These are phyloP conservation scores for Polyommatus icarus DNA, from an alignment of 2,888 invertebrate genomes.

Conservation along the genomic window DNA sequence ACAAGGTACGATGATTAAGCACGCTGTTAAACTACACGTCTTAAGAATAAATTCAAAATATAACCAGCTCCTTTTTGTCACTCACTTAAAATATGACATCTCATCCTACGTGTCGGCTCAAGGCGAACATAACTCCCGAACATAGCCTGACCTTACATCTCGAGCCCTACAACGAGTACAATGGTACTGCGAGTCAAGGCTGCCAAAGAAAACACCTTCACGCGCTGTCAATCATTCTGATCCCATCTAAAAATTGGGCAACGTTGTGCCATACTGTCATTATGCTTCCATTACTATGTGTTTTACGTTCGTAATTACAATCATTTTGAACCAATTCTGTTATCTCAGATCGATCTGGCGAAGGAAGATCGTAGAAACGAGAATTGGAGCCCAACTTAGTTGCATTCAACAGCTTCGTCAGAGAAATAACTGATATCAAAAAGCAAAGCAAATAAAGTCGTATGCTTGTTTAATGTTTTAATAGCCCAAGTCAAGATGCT, in stretches of 20 bases:
- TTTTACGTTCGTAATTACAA: background rate
- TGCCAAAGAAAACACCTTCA: constrained; percentile 42
- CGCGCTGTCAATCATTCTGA: constrained; percentile 41
- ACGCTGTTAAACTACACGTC: too few species aligned
- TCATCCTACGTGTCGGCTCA: background rate
- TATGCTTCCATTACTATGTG: constrained; percentile 6
- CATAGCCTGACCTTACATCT: background rate
- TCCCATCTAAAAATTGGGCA: constrained; percentile 34
- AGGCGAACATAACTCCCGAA: background rate
- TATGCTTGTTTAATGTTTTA: too few species aligned
- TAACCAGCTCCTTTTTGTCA: background rate
- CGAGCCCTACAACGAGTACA: background rate
- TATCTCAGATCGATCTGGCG: too few species aligned
- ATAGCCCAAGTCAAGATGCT: too few species aligned
- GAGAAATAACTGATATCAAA: too few species aligned
- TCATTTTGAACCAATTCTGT: background rate
- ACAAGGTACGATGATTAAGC: too few species aligned
- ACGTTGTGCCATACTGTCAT: background rate
- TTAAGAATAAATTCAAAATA: too few species aligned
- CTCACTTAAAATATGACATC: background rate
- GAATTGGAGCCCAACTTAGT: too few species aligned
- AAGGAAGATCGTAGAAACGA: too few species aligned
- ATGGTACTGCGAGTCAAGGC: constrained; percentile 40
- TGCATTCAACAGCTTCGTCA: too few species aligned
- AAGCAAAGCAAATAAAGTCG: too few species aligned